Base-by-base conservation (phyloP, 2,113 vertebrate species). In the Periophthalmodon schlosseri region DNA sequence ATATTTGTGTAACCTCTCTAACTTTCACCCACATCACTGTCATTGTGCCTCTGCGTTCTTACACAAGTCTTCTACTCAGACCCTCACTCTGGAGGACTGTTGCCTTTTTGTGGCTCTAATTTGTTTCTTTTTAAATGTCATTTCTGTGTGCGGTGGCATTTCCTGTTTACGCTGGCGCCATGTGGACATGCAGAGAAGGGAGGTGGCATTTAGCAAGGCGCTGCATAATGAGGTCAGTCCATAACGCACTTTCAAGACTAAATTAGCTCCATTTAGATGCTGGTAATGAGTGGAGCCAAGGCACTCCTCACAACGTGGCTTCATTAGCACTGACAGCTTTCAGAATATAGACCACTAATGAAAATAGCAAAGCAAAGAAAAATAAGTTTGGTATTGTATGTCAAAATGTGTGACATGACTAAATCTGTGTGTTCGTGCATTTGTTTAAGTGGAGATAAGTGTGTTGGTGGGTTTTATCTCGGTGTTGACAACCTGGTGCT, bases 251-350 rank as follows among this genome's bases (percentile, higher is more conserved):
- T 66, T 24, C 65, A 61, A 75, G 72, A 71, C 75, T 58, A 84
- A 79, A 83, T 74, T 74, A 77, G 60, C 69, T 73, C 34, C 74
- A 68, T 86, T 83, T 80, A 56, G 72, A 67, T 67, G 73, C 52
- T 67, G 20, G 12, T 76, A 76, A 83, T 74, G 69, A 80, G 77
- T 33, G 66, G 63, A 73, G 70, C 63, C 64, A 67, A 68, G 44
- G n/a, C 44, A 49, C 16, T 15, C 52, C 11, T 77, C 64, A 69
- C 57, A 72, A 68, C 2, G 1, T 15, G 50, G 64, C 65, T 69
- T 80, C 61, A 69, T 76, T 78, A 73, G 49, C 15, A n/a, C 20
- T 33, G 33, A 23, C 13, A 4, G 47, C 34, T 71, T 74, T 73
- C 69, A 69, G 74, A 83, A 76, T 74, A 78, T 60, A 75, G 20